A percentile compares a stretch with the other conserved stretches of the same genome.
Evolutionary conservation across 1,140 invertebrate species (phyloP).

Genomic region (Harpegnathos saltator): DNA sequence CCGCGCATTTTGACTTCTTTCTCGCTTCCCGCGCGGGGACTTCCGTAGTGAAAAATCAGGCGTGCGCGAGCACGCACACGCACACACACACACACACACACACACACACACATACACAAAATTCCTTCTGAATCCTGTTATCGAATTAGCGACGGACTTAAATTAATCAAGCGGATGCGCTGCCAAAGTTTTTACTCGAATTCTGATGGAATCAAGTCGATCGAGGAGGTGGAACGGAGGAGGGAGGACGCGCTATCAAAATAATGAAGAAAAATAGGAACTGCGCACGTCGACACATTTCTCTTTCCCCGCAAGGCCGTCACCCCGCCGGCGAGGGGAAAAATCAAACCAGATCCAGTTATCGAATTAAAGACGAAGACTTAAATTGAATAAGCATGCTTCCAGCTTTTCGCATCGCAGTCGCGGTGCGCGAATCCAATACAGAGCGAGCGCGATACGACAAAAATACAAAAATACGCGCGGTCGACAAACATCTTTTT

Average conservation of each 20-base stretch:
- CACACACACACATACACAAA: too few relatives aligned
- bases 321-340: not conserved
- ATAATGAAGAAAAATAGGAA: constrained; percentile 61
- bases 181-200: constrained; percentile 51
- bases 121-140: constrained; percentile 13
- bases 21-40: not conserved
- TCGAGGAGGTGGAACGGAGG: too few relatives aligned
- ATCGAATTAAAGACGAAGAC: constrained; percentile 57
- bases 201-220: constrained; percentile 41
- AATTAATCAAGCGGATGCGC: constrained; percentile 47
- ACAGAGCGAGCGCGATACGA: constrained; percentile 40
- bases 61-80: too few relatives aligned
- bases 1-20: not conserved
- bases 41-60: constrained; percentile 17
- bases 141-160: constrained; percentile 37
- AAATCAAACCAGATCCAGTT: constrained; percentile 56
- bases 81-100: too few relatives aligned
- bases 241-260: constrained; percentile 39
- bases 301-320: constrained; percentile 31
- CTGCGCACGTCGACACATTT: constrained; percentile 43
- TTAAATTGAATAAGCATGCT: constrained; percentile 61
- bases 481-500: constrained; percentile 57
- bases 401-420: constrained; percentile 41
- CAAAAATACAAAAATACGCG: constrained; percentile 58
- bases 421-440: constrained; percentile 28